Conservation (phyloP, 2,888 invertebrate species). For the Listrodromus nycthemerus region DNA sequence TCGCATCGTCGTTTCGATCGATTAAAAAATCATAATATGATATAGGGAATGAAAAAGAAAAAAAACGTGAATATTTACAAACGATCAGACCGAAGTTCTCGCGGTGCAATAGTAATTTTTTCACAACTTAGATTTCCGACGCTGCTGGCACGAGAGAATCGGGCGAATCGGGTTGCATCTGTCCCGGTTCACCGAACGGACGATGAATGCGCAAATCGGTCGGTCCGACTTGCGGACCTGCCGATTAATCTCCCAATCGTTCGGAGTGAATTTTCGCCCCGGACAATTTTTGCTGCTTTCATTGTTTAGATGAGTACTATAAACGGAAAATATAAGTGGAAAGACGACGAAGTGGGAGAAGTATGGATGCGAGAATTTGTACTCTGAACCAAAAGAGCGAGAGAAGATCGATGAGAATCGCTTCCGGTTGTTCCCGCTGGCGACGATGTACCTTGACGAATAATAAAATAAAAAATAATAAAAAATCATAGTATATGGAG, state of each 20-base stretch:
- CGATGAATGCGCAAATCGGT: slow-evolving; percentile 22
- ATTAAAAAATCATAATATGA: slow-evolving; percentile 14
- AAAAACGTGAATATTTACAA: slow-evolving; percentile 29
- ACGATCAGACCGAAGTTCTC: slow-evolving; percentile 53
- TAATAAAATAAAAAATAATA: neutral
- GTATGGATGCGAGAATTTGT: slow-evolving; percentile 28
- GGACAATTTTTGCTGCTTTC: slow-evolving; percentile 82
- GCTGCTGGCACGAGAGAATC: slow-evolving; percentile 51
- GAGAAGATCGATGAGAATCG: slow-evolving; percentile 42
- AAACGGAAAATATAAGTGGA: slow-evolving; percentile 69
- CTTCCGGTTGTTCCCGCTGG: slow-evolving; percentile 66
- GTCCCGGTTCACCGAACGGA: slow-evolving; percentile 62
- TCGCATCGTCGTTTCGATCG: slow-evolving; percentile 55
- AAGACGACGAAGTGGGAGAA: slow-evolving; percentile 1
- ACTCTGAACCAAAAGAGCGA: slow-evolving; percentile 51
- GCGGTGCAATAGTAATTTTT: slow-evolving; percentile 65
- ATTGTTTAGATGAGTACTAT: slow-evolving; percentile 83
- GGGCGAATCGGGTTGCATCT: slow-evolving; percentile 12
- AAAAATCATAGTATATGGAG: no score
- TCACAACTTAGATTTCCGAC: slow-evolving; percentile 68
- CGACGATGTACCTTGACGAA: slow-evolving; percentile 63
- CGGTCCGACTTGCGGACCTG: slow-evolving; percentile 20
- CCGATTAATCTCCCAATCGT: slow-evolving; percentile 70
- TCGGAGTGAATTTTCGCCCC: slow-evolving; percentile 72
- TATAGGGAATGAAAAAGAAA: neutral